Base-by-base conservation (phyloP, 92 coral and sea anemone genomes). In the Porites lobata region DNA sequence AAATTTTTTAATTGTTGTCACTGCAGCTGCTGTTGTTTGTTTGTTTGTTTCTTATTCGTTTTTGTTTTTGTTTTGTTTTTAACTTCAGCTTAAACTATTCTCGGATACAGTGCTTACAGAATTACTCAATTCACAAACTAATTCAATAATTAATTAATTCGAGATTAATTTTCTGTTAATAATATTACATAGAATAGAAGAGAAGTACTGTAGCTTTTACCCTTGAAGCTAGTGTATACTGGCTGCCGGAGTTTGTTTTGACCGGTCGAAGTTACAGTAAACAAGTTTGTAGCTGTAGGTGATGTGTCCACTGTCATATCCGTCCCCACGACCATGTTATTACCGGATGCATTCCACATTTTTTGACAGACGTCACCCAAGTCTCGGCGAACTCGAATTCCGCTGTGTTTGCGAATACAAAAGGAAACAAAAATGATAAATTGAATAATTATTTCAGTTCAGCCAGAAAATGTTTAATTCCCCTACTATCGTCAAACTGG, bases 301-400 rank as follows among this genome's bases (percentile, higher is more conserved):
- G 72, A 47, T 7, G 32, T 26, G 73, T 79, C 73, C n/a, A 79
- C 83, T 3, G 58, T 29, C 73, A 79, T n/a, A n/a, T 79, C 83
- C 22, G 83, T 79, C 47, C 83, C 83, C 7, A 79, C 52, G n/a
- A 65, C 61, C 83, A 79, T 63, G 50, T 79, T 79, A 65, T 47
- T 79, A 1, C 83, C 83, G 4, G 83, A 19, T 18, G 38, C 72
- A 4, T 9, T 8, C 83, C 83, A 79, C 83, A 79, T 79, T 17
- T 79, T 20, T 79, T 79, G 59, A 50, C 83, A 79, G n/a, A 79
- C 83, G 4, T 7, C 61, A 17, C 83, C 83, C 15, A 79, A 65
- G 20, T 79, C 72, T 3, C 83, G 83, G 5, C 83, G 83, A 43
- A 65, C 59, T 64, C 83, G 71, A 17, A 64, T 38, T 79, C 83